Conservation (phyloP, 2,888 invertebrate genomes). For the Acheta domesticus region DNA sequence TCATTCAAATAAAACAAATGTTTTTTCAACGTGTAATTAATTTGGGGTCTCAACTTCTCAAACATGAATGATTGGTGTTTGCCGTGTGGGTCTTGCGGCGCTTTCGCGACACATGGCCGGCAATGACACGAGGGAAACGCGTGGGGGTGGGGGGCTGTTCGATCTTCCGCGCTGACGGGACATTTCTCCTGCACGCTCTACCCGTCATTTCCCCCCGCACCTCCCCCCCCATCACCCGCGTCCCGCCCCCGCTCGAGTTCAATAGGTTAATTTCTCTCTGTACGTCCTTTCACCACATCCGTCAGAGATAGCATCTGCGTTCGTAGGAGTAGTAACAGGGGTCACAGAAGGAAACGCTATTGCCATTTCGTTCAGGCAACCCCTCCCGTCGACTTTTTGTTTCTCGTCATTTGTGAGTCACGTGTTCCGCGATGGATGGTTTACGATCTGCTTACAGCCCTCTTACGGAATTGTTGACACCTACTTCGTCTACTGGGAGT, state of each 20-base stretch:
- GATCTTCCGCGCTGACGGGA: no score
- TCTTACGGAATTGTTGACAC: neutral
- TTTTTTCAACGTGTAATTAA: no score
- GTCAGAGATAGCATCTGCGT: neutral
- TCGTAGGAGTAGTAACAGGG: neutral
- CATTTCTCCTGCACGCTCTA: no score
- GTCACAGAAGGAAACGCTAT: slow-evolving; percentile 7
- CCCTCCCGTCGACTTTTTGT: neutral
- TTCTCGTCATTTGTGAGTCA: neutral
- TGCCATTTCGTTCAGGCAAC: slow-evolving; percentile 8
- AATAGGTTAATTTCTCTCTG: slow-evolving; percentile 8
- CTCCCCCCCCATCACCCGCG: no score
- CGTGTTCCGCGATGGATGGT: slow-evolving; percentile 1
- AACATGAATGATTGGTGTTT: no score
- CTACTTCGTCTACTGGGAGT: neutral
- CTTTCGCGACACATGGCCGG: no score
- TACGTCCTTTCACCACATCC: slow-evolving; percentile 11
- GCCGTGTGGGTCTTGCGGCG: no score
- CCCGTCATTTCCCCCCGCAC: no score
- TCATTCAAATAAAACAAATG: no score
- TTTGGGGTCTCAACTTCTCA: no score
- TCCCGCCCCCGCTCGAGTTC: neutral
- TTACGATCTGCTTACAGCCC: neutral
- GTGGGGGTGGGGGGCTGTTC: no score
- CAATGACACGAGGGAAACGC: no score